Evolutionary conservation across 2,797 vertebrate species (phyloP), one percentile per base, ranked within the genome.

Genomic region (Lithobates pipiens): DNA sequence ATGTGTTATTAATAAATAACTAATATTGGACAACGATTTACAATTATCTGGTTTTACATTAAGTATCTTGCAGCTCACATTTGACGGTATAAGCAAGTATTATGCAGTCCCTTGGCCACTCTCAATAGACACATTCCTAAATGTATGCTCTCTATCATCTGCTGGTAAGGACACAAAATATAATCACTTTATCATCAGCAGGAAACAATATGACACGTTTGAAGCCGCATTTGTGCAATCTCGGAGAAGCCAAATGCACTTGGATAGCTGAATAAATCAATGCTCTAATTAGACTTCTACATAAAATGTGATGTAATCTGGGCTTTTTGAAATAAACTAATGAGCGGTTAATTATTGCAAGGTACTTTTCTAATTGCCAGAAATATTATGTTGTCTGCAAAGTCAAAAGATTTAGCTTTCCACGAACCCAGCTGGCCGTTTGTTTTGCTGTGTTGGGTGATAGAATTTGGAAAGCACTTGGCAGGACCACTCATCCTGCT

Each of bases 81-180:
- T 90, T 89, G 84, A 73, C 88, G 77, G 16, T 50, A 83, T 13
- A 76, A 84, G 88, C 89, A 81, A 5, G 86, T 73, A 32, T 87
- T 89, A 89, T 79, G 1, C 90, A 90, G 90, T 87, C 85, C 73
- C 88, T 54, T 87, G 86, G 88, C 78, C 89, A 77, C 50, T 90
- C 77, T 82, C 89, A 88, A 90, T 88, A 89, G 27, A 72, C 77
- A 88, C 86, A 89, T 88, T 84, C 29, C 81, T 84, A 84, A 82
- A 68, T 88, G 34, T 88, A 86, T 69, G 84, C 74, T 88, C 36
- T 76, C 84, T 72, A 71, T 79, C 83, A 86, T 0, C 0, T 13
- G 70, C 36, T 36, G 84, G 5, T 57, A 13, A 23, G 25, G 39
- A 65, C 54, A 77, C 0, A 63, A 8, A 39, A 65, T 54, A 21